A percentile compares a stretch with the other conserved stretches of the same genome.
Conservation (phyloP, 2,888 invertebrate genomes). For the Argyresthia albistria region DNA sequence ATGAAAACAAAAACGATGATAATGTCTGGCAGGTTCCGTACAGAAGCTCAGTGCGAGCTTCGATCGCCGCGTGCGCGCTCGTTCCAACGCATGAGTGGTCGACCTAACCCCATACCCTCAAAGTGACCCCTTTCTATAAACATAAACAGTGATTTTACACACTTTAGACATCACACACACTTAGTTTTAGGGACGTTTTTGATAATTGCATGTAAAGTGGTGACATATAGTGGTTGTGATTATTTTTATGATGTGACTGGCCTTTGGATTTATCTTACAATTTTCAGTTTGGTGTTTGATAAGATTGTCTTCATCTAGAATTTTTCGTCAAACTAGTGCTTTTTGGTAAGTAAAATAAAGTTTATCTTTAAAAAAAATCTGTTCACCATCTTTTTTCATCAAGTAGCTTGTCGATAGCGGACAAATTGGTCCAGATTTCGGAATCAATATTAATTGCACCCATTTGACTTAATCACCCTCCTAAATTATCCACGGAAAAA, state of each 20-base stretch:
- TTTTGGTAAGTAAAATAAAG: neutral
- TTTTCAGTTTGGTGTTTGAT: too few species aligned
- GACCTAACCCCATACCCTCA: conserved; percentile 8
- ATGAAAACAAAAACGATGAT: conserved; percentile 44
- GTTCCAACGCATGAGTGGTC: conserved; percentile 27
- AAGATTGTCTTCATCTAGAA: too few species aligned
- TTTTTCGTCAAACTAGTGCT: too few species aligned
- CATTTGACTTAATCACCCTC: neutral
- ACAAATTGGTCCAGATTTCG: too few species aligned
- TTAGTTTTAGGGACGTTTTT: neutral
- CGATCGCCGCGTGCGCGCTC: conserved; percentile 54
- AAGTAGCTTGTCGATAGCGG: neutral
- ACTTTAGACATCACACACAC: neutral
- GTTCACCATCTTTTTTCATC: conserved; percentile 10
- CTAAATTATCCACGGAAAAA: conserved; percentile 2
- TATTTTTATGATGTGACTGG: conserved; percentile 2
- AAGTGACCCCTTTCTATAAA: neutral
- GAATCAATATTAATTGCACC: too few species aligned
- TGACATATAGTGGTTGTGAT: neutral
- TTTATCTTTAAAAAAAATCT: conserved; percentile 15
- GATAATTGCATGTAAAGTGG: neutral
- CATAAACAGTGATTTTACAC: neutral
- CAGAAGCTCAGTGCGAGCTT: conserved; percentile 56
- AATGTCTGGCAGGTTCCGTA: conserved; percentile 39
- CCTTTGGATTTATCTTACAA: conserved; percentile 1